Base-by-base conservation (phyloP, 2,797 vertebrate genomes). In the Bradypodion pumilum region DNA sequence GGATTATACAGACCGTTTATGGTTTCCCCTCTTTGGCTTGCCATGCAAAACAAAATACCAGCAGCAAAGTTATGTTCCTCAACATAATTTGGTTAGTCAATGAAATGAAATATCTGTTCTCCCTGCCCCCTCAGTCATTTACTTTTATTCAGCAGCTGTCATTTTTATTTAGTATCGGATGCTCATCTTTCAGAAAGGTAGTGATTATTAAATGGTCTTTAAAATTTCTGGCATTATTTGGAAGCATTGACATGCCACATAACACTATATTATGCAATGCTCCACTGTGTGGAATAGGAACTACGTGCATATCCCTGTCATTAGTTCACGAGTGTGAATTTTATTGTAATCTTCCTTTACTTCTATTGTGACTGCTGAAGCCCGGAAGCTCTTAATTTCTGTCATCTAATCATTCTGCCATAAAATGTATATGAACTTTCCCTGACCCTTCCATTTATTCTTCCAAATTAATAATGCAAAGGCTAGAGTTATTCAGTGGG, bases 101-200 rank as follows among this genome's bases (percentile, higher is more conserved):
- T 93, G 93, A 95, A 94, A 86, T 94, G 93, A 74, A 74, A 66
- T 90, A 81, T 86, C 84, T 91, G 89, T 91, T n/a, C n/a, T n/a
- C n/a, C n/a, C n/a, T n/a, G n/a, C 88, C 83, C 83, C 87, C 88
- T 95, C 87, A 69, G 91, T 86, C 89, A 85, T 93, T 93, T 89
- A 84, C 78, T 94, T 88, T 76, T 76, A 49, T 76, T 76, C 25
- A 60, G 93, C 89, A 94, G 89, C 90, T 88, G 92, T 95, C 92
- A 92, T 84, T 94, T 94, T 91, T 92, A 94, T 94, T 95, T 94
- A 92, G 89, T 91, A 93, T 95, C 94, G 94, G 92, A 93, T 94
- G 88, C 81, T 91, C 90, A 91, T 94, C 94, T 91, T 95, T 91
- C 93, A 87, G 81, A 93, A 90, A 0, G 19, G 86, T 91, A 94